Evolutionary conservation across 1,140 invertebrate genomes (phyloP).

Genomic region (Pseudomyrmex gracilis): DNA sequence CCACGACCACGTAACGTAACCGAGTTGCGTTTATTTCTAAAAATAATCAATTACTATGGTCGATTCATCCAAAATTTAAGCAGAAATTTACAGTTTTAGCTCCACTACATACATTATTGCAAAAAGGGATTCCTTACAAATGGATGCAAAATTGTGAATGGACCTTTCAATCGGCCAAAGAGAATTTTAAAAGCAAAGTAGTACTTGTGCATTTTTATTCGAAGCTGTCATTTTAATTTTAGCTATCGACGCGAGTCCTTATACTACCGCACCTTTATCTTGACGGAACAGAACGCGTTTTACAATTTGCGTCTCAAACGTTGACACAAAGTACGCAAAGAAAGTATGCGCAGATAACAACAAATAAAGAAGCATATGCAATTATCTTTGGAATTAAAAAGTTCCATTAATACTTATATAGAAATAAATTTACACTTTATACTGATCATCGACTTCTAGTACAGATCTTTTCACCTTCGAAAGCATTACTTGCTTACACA

Average conservation of each 20-base stretch:
- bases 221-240: slow-evolving; percentile 77
- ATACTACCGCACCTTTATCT: slow-evolving; percentile 80
- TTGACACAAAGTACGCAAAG: too few species aligned
- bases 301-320: slow-evolving; percentile 79
- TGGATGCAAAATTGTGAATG: too few species aligned
- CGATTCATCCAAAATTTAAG: slow-evolving; percentile 22
- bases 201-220: slow-evolving; percentile 80
- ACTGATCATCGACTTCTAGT: slow-evolving; percentile 85
- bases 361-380: too few species aligned
- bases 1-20: slow-evolving; percentile 5
- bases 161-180: background rate
- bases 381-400: slow-evolving; percentile 79
- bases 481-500: slow-evolving; percentile 29
- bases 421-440: slow-evolving; percentile 80
- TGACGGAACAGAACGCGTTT: slow-evolving; percentile 76
- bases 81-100: too few species aligned
- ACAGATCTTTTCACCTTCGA: slow-evolving; percentile 78
- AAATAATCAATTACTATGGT: slow-evolving; percentile 7
- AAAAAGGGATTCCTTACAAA: too few species aligned
- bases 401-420: slow-evolving; percentile 82
- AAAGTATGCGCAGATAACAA: slow-evolving; percentile 84
- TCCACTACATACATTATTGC: too few species aligned
- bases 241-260: slow-evolving; percentile 80
- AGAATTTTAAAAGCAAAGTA: slow-evolving; percentile 3
- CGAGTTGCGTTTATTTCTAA: slow-evolving; percentile 18